Conservation (phyloP, 2,888 invertebrate genomes). For the Hyposoter didymator region DNA sequence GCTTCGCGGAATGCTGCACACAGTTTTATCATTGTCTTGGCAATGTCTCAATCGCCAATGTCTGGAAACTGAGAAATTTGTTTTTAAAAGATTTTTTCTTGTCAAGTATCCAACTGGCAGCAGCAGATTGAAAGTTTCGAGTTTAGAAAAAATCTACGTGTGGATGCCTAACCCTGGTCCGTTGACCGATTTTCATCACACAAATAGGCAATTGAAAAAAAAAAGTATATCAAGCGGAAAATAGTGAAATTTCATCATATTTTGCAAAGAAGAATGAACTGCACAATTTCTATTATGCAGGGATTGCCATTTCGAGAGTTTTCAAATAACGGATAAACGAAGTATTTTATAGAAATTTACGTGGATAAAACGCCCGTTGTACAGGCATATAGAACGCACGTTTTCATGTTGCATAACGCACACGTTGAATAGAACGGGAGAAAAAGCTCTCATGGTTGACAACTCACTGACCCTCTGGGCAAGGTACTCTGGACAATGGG, state of each 20-base stretch:
- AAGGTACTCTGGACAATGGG: conserved; percentile 9
- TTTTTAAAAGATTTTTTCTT: no score
- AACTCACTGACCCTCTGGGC: conserved; percentile 14
- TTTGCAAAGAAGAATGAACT: neutral
- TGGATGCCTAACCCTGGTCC: no score
- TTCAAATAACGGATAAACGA: neutral
- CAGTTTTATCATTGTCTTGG: no score
- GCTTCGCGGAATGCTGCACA: no score
- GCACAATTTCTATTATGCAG: neutral
- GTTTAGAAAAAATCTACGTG: no score
- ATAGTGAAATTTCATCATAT: neutral
- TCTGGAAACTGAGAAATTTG: no score
- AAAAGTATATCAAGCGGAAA: no score
- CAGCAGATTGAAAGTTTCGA: no score
- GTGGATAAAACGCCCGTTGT: neutral
- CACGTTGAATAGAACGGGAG: neutral
- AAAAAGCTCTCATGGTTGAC: conserved; percentile 41
- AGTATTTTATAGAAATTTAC: neutral
- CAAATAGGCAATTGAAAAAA: no score
- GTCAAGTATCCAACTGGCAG: no score
- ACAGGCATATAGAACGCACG: neutral
- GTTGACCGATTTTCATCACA: no score
- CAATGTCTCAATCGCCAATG: no score
- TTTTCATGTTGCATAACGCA: conserved; percentile 5
- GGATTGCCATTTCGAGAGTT: neutral